Conservation (phyloP, 2,888 invertebrate genomes). For the Lamproptera curius region DNA sequence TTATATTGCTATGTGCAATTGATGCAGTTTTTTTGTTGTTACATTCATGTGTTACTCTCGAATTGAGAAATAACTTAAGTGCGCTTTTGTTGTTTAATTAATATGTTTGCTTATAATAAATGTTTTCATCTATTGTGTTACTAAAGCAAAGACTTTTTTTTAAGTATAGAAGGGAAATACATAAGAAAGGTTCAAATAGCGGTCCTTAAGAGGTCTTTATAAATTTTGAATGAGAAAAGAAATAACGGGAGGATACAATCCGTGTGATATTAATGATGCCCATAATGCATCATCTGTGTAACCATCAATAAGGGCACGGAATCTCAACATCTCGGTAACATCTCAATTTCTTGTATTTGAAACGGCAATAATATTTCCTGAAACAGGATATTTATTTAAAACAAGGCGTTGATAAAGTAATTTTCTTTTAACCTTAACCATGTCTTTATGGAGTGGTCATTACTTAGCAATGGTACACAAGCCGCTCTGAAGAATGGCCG, state of each 20-base stretch:
- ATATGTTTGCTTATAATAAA: constrained; percentile 6
- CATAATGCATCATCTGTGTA: constrained; percentile 72
- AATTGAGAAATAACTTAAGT: constrained; percentile 17
- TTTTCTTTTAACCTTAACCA: constrained; percentile 79
- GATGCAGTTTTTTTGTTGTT: constrained; percentile 18
- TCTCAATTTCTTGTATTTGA: constrained; percentile 76
- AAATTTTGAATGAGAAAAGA: background rate
- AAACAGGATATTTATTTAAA: constrained; percentile 79
- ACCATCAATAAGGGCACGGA: constrained; percentile 72
- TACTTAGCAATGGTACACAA: constrained; percentile 78
- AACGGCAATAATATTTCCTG: constrained; percentile 78
- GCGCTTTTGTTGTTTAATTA: constrained; percentile 17
- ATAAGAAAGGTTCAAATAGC: constrained; percentile 29
- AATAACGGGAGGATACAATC: constrained; percentile 5
- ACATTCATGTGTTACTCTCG: constrained; percentile 13
- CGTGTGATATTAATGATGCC: constrained; percentile 21
- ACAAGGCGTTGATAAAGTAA: constrained; percentile 79
- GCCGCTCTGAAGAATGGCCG: constrained; percentile 76
- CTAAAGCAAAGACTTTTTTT: no score
- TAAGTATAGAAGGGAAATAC: no score
- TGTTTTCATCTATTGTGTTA: background rate
- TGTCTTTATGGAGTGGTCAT: constrained; percentile 78
- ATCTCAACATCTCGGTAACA: constrained; percentile 69
- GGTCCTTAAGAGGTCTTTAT: no score
- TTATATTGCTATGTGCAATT: constrained; percentile 20